Evolutionary conservation across 2,797 vertebrate species (phyloP), one percentile per base, ranked within the genome.

Genomic region (Micropoecilia bifurca): DNA sequence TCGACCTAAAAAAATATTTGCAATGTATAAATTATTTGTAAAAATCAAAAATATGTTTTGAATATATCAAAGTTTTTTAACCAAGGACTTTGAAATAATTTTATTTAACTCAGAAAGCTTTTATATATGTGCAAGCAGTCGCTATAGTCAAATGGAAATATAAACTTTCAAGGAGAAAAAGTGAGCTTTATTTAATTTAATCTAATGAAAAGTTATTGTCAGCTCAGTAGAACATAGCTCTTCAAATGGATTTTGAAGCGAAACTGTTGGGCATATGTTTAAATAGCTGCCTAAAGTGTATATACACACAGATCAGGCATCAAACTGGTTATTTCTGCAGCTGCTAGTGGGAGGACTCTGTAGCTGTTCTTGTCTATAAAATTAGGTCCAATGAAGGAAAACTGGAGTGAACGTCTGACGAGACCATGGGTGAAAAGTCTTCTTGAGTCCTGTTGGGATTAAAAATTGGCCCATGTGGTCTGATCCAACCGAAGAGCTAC

Each of bases 121-220:
- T 61, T 61, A 33, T 16, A 61, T 33, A 50, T 20, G 1, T 73
- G 14, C 7, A 47, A 72, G 30, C 2, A 33, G 57, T 61, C 28
- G 2, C n/a, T 59, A 9, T 14, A 30, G 30, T 14, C 13, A 61
- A 59, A 59, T 59, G 12, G n/a, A 59, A 59, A 59, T 30, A 30
- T 1, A 30, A 30, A 57, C 55, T 57, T 57, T 57, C 55, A 57
- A 57, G n/a, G 28, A 16, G n/a, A 59, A 12, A 28, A 16, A 71
- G 41, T 46, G 76, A 83, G 59, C 43, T 83, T 53, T 41, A 73
- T 78, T 53, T 78, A 43, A 76, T 74, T 80, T 88, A 61, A 30
- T 76, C 74, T 63, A 20, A 36, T 63, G 20, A 61, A 61, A 75
- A 47, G 33, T 22, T 25, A n/a, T 30, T 16, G 22, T 48, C n/a